These are phyloP conservation scores for Syngnathus floridae DNA, from an alignment of 2,113 vertebrate genomes.

Conservation along the genomic window DNA sequence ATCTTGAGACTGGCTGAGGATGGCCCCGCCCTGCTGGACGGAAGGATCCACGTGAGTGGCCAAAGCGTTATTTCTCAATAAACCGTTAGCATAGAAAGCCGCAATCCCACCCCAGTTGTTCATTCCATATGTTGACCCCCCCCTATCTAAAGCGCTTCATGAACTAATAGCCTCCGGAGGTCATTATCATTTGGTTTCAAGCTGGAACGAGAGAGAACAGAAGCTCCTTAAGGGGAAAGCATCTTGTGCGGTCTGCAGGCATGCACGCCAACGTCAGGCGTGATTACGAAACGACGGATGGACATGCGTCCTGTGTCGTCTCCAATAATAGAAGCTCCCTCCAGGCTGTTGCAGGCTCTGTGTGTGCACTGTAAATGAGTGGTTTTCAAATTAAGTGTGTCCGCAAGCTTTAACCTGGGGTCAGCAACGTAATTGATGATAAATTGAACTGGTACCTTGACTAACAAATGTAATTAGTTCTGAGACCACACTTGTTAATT, in stretches of 20 bases:
- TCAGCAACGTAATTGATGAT: background rate
- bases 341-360: conserved; percentile 3
- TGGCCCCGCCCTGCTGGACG: conserved; percentile 83
- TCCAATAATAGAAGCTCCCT: conserved; percentile 39
- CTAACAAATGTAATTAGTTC: background rate
- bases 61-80: background rate
- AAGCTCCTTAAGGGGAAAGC: conserved; percentile 27
- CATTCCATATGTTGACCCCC: background rate
- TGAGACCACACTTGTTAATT: background rate
- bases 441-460: background rate
- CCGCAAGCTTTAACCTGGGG: background rate
- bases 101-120: background rate
- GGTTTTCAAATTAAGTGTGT: background rate
- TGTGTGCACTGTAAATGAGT: background rate
- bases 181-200: conserved; percentile 29
- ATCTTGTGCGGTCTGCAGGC: conserved; percentile 36
- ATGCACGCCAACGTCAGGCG: conserved; percentile 62
- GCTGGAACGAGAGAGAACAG: conserved; percentile 15
- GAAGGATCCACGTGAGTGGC: conserved; percentile 85
- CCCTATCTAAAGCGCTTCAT: background rate
- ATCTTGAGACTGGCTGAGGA: conserved; percentile 94
- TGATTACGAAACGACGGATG: conserved; percentile 41
- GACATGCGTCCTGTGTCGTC: conserved; percentile 48
- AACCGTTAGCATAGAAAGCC: background rate
- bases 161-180: background rate